Conservation (phyloP, 2,797 vertebrate species). For the Adelosebastes latens region DNA sequence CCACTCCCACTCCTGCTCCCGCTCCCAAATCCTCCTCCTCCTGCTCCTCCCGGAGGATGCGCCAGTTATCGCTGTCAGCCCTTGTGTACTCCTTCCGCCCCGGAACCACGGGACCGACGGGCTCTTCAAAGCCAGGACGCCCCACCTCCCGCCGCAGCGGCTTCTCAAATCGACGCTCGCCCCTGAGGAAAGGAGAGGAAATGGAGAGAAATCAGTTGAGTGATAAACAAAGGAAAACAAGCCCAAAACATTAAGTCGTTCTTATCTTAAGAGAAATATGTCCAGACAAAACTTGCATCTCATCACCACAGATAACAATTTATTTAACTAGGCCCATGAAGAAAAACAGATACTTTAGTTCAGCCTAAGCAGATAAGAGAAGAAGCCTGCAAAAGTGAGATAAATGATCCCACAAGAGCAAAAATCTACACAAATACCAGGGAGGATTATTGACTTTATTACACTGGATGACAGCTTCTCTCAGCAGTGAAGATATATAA, state of each 20-base stretch:
- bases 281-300: neutral
- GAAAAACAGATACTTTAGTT: neutral
- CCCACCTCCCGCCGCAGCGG: slow-evolving; percentile 88
- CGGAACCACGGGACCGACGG: slow-evolving; percentile 51
- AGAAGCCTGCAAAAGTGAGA: neutral
- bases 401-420: neutral
- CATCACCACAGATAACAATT: neutral
- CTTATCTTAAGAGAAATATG: neutral
- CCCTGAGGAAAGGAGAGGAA: slow-evolving; percentile 74
- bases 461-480: neutral
- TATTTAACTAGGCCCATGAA: neutral
- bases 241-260: neutral
- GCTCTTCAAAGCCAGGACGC: slow-evolving; percentile 89
- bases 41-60: slow-evolving; percentile 90
- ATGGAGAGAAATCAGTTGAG: neutral
- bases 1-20: neutral
- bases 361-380: neutral
- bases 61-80: slow-evolving; percentile 95
- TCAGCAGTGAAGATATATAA: neutral
- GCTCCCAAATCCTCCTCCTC: slow-evolving; percentile 84
- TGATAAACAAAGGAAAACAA: slow-evolving; percentile 15
- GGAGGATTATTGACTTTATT: neutral
- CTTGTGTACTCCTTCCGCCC: slow-evolving; percentile 91
- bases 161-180: slow-evolving; percentile 93
- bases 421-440: slow-evolving; percentile 8